These are phyloP conservation scores for Leptopilina myrica DNA, from an alignment of 2,888 invertebrate genomes.

Conservation along the genomic window DNA sequence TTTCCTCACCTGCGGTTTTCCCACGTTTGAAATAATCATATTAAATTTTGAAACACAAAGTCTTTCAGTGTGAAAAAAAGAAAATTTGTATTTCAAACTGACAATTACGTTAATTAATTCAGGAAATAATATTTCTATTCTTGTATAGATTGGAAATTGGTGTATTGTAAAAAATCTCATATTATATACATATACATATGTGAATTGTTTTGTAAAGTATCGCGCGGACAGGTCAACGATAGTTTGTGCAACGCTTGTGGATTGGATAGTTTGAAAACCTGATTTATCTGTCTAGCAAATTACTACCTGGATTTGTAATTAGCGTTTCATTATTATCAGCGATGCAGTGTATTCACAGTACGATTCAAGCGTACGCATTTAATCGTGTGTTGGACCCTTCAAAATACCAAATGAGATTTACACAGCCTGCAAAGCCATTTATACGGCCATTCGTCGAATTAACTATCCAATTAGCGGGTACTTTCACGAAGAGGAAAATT, in stretches of 20 bases:
- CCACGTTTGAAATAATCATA: too few relatives aligned
- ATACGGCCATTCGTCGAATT: conserved; percentile 36
- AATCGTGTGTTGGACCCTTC: conserved; percentile 25
- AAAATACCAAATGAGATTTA: conserved; percentile 36
- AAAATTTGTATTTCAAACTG: background rate
- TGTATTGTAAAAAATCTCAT: background rate
- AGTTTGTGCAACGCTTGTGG: background rate
- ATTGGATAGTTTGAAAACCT: background rate
- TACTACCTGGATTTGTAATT: conserved; percentile 19
- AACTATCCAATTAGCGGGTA: conserved; percentile 37
- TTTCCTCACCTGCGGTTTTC: too few relatives aligned
- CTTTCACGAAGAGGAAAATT: conserved; percentile 18
- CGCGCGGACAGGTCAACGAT: background rate
- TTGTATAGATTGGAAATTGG: background rate
- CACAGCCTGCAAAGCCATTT: conserved; percentile 32
- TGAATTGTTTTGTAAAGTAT: conserved; percentile 17
- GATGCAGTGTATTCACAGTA: background rate
- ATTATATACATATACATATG: background rate
- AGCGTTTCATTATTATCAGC: conserved; percentile 29
- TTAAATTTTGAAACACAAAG: too few relatives aligned
- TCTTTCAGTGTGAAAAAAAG: background rate
- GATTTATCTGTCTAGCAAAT: conserved; percentile 34
- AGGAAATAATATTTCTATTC: conserved; percentile 8
- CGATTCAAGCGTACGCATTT: conserved; percentile 28
- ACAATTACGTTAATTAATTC: background rate